Conservation (phyloP, 2,113 vertebrate species). For the Seriola aureovittata region DNA sequence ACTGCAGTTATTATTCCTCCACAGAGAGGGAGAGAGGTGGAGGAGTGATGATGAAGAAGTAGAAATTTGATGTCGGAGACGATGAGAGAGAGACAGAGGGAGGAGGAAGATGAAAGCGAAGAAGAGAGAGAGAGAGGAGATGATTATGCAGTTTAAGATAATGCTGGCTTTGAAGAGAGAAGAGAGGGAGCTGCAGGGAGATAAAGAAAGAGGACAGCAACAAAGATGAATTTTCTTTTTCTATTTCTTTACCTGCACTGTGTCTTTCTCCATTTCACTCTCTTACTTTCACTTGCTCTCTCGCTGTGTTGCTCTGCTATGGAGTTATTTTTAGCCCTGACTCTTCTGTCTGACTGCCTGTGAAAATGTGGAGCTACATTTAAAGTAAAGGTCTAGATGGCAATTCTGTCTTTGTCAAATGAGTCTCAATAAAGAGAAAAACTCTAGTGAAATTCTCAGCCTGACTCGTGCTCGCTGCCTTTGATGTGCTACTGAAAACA, state of each 20-base stretch:
- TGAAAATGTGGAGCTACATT: conserved; percentile 25
- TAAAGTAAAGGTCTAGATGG: background rate
- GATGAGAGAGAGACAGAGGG: conserved; percentile 13
- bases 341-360: conserved; percentile 9
- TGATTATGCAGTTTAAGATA: conserved; percentile 36
- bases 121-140: conserved; percentile 8
- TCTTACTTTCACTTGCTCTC: background rate
- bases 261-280: background rate
- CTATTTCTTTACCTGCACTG: conserved; percentile 2
- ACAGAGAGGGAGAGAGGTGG: conserved; percentile 1
- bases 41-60: conserved; percentile 19
- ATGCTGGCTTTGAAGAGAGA: conserved; percentile 28
- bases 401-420: conserved; percentile 7
- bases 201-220: conserved; percentile 11
- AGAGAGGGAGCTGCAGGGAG: conserved; percentile 2
- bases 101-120: conserved; percentile 41
- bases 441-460: background rate
- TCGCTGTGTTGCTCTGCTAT: background rate
- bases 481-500: conserved; percentile 21
- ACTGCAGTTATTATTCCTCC: conserved; percentile 28
- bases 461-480: background rate
- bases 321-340: conserved; percentile 47
- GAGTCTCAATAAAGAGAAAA: background rate
- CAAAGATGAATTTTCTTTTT: background rate
- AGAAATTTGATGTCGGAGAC: conserved; percentile 41